Conservation (phyloP, 1,140 invertebrate genomes). For the Colletes gigas region DNA sequence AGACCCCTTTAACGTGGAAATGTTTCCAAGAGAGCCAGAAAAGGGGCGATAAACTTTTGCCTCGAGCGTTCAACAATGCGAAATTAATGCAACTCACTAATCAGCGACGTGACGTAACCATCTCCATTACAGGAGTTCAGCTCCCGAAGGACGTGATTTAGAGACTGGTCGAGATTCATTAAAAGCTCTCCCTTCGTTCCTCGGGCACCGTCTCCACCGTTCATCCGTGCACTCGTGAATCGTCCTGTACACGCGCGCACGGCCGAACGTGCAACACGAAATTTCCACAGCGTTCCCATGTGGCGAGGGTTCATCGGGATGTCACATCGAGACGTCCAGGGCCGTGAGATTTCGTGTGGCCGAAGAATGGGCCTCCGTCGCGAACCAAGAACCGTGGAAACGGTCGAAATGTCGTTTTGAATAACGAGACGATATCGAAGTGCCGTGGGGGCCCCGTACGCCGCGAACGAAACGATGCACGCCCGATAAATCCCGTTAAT, state of each 20-base stretch:
- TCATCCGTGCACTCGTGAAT: neutral
- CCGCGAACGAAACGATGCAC: constrained; percentile 65
- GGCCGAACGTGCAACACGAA: constrained; percentile 16
- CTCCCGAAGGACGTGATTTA: neutral
- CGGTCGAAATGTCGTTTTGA: constrained; percentile 58
- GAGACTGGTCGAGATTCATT: neutral
- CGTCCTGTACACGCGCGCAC: too few relatives aligned
- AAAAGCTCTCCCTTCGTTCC: neutral
- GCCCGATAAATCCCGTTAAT: constrained; percentile 76
- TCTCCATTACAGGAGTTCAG: neutral
- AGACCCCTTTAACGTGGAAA: too few relatives aligned
- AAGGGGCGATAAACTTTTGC: too few relatives aligned
- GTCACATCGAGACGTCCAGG: constrained; percentile 17
- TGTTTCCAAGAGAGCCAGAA: too few relatives aligned
- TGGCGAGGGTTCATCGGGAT: constrained; percentile 28
- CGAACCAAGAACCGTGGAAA: constrained; percentile 46
- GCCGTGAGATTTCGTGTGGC: constrained; percentile 35
- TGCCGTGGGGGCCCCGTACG: constrained; percentile 52
- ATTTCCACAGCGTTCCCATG: constrained; percentile 37
- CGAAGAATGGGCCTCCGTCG: constrained; percentile 9
- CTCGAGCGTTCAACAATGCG: too few relatives aligned
- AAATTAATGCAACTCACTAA: too few relatives aligned
- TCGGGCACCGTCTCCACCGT: too few relatives aligned
- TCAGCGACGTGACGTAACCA: too few relatives aligned
- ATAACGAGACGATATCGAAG: constrained; percentile 62